Base-by-base conservation (phyloP, 2,113 vertebrate species). In the Erythrocebus patas region DNA sequence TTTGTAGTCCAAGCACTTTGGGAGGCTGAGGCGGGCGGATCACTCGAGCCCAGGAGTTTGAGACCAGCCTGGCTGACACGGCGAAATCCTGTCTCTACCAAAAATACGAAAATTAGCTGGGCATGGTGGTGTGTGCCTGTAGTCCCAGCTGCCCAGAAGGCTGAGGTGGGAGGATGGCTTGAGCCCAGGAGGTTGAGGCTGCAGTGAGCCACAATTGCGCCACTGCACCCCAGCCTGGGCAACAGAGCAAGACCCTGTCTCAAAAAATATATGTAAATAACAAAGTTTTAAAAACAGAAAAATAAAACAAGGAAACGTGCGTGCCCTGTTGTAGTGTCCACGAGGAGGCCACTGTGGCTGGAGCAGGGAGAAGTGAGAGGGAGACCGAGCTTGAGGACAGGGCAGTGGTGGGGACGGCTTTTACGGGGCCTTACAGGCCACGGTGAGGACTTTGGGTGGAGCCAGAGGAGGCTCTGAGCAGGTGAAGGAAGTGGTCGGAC, bases 351-450 rank as follows among this genome's bases (percentile, higher is more conserved):
- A 0, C 12, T 27, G 45, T 4, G 10, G 18, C 79, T 23, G 18
- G 70, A 78, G 25, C 57, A 50, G 72, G 43, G 73, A 1, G 30
- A 38, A 38, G 32, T 1, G 27, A 50, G 25, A 32, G 43, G n/a
- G 20, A 66, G 45, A 64, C 16, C 5, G 3, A 50, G n/a, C 27
- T 18, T 5, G 75, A 48, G 40, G 68, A 23, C 4, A 59, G 30
- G 5, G 52, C 57, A 12, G 35, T 11, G 88, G 72, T 0, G 1
- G 7, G 52, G 38, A 8, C 27, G 1, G 45, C 13, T 40, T 1
- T 0, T 5, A 0, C 1, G 16, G 76, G 52, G 5, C 27, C 20
- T 35, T 17, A 5, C 43, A 48, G 13, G 38, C 52, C 75, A 25
- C 11, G 0, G 45, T 27, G 40, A 48, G 14, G 84, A 18, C 48